Percentiles rank a stretch among this genome's conserved stretches.
Conservation (phyloP, 2,113 vertebrate genomes). For the Eubucco bourcierii region DNA sequence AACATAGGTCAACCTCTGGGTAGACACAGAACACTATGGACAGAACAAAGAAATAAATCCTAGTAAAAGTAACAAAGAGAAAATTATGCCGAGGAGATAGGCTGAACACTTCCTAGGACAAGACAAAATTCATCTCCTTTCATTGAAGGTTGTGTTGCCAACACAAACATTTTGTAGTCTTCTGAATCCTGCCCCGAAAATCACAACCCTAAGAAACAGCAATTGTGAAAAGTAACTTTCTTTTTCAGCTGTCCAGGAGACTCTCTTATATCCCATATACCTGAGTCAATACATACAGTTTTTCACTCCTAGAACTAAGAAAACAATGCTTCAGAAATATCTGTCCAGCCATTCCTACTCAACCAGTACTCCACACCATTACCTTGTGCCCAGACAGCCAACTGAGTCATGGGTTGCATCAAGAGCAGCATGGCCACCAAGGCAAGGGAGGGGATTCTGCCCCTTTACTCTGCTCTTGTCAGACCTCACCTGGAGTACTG, state of each 20-base stretch:
- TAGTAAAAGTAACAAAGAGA: background rate
- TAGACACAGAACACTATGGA: background rate
- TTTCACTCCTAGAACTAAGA: background rate
- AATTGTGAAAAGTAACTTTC: background rate
- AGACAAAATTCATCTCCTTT: background rate
- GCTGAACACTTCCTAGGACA: background rate
- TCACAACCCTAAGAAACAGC: background rate
- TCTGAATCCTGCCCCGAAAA: background rate
- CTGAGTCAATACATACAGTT: background rate
- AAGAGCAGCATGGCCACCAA: no score
- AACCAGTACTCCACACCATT: background rate
- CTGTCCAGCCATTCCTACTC: background rate
- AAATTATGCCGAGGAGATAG: background rate
- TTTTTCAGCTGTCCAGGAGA: background rate
- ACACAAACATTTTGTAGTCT: background rate
- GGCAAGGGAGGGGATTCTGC: no score
- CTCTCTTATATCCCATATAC: background rate
- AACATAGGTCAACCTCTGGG: background rate
- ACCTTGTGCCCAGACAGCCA: no score
- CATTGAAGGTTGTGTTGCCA: background rate
- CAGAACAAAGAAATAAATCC: background rate
- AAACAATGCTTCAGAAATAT: background rate
- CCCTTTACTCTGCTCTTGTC: no score
- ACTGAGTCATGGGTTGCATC: no score
- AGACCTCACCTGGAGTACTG: no score